These are phyloP conservation scores for Poliocrania exsul DNA, from an alignment of 2,797 vertebrate genomes.

Conservation along the genomic window DNA sequence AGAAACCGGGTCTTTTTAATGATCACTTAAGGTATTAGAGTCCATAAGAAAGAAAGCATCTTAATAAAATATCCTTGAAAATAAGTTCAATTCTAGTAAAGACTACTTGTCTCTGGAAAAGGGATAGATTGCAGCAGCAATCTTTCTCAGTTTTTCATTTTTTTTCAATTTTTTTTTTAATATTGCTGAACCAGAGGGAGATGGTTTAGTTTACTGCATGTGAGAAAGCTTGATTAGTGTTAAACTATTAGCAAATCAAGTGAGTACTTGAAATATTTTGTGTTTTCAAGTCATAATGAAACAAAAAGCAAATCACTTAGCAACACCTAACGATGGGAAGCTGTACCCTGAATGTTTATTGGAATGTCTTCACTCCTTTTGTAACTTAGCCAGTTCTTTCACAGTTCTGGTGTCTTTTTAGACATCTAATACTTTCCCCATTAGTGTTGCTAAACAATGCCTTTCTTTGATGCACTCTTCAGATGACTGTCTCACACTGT, in stretches of 20 bases:
- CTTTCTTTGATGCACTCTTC: neutral
- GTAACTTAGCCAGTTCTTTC: neutral
- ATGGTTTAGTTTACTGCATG: neutral
- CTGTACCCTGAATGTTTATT: neutral
- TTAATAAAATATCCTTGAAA: neutral
- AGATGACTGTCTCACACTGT: neutral
- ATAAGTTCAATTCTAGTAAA: neutral
- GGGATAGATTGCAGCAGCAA: neutral
- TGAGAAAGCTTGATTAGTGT: neutral
- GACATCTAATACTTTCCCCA: neutral
- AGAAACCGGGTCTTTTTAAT: neutral
- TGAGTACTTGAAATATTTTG: neutral
- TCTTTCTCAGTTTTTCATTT: neutral
- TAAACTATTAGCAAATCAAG: neutral
- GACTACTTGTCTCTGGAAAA: neutral
- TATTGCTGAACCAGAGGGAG: neutral
- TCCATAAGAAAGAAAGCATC: neutral
- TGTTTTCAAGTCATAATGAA: neutral
- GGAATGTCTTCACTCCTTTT: neutral
- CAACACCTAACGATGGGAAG: neutral
- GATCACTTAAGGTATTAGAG: neutral
- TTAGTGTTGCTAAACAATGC: slow-evolving; percentile 48
- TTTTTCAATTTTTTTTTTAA: neutral
- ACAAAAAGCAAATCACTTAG: slow-evolving; percentile 35
- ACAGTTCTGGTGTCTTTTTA: neutral